These are phyloP conservation scores for Meleagris gallopavo DNA, from an alignment of 2,113 vertebrate species.

Conservation along the genomic window DNA sequence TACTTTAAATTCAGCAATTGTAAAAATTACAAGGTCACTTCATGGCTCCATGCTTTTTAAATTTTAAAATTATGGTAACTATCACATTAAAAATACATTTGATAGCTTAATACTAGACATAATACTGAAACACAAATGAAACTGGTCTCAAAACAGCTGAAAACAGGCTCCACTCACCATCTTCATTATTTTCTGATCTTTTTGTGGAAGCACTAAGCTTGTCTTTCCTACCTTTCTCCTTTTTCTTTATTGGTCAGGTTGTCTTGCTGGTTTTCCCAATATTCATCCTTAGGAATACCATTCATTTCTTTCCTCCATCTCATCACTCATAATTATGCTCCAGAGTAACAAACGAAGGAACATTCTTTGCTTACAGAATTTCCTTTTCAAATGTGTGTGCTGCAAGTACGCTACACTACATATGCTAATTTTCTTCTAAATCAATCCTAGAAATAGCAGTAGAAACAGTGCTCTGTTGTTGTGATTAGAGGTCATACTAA, in stretches of 20 bases:
- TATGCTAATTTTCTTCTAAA: neutral
- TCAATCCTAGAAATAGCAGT: neutral
- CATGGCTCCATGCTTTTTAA: neutral
- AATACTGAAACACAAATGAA: neutral
- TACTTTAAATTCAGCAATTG: neutral
- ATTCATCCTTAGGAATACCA: neutral
- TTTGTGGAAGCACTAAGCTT: neutral
- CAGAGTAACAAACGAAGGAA: neutral
- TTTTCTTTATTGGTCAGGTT: neutral
- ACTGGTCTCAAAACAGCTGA: neutral
- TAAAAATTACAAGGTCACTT: neutral
- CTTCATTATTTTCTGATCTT: neutral
- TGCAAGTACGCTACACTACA: neutral
- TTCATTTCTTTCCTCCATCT: neutral
- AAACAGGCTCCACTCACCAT: neutral
- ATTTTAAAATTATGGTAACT: neutral
- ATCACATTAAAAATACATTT: constrained; percentile 21
- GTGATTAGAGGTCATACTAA: neutral
- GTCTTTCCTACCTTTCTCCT: neutral
- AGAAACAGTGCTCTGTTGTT: neutral
- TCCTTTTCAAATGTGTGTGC: neutral
- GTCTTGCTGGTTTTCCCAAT: neutral
- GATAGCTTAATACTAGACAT: constrained; percentile 19
- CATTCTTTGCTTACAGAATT: neutral
- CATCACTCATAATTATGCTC: neutral